Evolutionary conservation across 2,797 vertebrate genomes (phyloP).

Genomic region (Poeciliopsis presidionis): DNA sequence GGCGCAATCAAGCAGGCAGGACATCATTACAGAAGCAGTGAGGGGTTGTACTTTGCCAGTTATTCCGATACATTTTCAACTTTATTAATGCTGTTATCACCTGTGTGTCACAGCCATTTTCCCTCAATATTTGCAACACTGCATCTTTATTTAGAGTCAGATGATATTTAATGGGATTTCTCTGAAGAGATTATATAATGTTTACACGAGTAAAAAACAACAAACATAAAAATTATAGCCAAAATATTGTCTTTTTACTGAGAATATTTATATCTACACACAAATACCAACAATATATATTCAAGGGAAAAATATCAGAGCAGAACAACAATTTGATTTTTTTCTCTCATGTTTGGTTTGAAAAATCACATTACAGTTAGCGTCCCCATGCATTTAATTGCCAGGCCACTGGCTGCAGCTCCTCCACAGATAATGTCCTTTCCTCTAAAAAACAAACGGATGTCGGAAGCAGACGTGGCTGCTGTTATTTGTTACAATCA

Average conservation of each 20-base stretch:
- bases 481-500: conserved; percentile 49
- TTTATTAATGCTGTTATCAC: neutral
- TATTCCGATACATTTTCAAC: neutral
- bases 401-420: conserved; percentile 35
- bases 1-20: conserved; percentile 9
- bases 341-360: conserved; percentile 36
- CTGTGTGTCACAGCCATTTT: neutral
- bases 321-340: neutral
- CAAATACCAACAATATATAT: too few species aligned
- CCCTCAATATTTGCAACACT: neutral
- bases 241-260: neutral
- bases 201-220: too few species aligned
- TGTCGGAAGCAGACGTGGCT: conserved; percentile 44
- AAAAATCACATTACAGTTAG: conserved; percentile 54
- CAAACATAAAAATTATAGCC: too few species aligned
- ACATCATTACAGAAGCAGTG: conserved; percentile 12
- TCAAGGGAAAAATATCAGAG: too few species aligned
- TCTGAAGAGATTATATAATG: neutral
- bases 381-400: conserved; percentile 51
- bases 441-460: conserved; percentile 62
- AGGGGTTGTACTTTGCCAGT: neutral
- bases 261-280: neutral
- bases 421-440: conserved; percentile 63
- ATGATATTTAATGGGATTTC: neutral
- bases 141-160: neutral